Percentiles rank a stretch among this genome's conserved stretches.
phyloP scores from a whole-genome alignment of 2,113 vertebrate genomes.

The Oenanthe melanoleuca region DNA sequence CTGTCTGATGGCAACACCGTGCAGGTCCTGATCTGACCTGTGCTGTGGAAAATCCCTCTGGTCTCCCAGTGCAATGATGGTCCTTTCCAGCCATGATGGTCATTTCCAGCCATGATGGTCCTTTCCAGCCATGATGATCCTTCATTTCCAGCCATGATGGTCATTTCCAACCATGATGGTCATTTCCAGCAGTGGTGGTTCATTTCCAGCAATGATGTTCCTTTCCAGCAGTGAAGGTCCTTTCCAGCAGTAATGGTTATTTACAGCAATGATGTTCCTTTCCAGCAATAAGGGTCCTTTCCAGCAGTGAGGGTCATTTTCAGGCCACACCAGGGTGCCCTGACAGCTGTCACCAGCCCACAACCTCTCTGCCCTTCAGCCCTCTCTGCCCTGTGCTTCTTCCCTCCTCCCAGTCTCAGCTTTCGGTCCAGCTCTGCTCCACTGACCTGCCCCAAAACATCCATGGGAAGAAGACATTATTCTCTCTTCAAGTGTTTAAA shows the following conservation, averaged over 20 bases:
- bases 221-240: no score
- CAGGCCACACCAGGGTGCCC: background rate
- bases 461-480: background rate
- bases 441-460: background rate
- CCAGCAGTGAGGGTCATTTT: background rate
- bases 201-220: no score
- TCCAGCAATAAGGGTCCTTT: no score
- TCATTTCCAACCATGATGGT: no score
- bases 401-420: background rate
- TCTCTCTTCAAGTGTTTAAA: background rate
- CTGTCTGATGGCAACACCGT: background rate
- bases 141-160: no score
- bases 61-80: accelerated
- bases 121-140: no score
- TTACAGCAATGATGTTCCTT: no score
- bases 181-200: no score
- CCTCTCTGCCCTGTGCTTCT: background rate
- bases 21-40: background rate
- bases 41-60: background rate
- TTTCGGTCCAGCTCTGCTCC: background rate
- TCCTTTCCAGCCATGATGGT: background rate
- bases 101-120: no score
- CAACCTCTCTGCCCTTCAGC: background rate
- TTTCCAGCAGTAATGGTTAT: no score
- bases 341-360: accelerated